Evolutionary conservation across 2,888 invertebrate species (phyloP), one percentile per base, ranked within the genome.

Genomic region (Diarsia brunnea): DNA sequence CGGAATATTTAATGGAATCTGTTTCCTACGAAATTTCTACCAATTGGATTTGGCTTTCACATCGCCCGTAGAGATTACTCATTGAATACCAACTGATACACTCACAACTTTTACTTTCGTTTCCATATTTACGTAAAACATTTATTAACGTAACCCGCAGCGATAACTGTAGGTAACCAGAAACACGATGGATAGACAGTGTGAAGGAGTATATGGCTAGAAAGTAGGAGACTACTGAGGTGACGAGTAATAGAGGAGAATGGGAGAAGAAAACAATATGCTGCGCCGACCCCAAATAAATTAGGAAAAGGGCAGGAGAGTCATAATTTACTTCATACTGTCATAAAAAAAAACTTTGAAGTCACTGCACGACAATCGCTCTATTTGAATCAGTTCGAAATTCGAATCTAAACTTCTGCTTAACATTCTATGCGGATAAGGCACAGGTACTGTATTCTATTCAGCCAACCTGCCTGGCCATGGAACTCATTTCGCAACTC

Each of bases 401-500:
- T 38, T 82, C 21, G 45, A 61, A 79, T 69, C n/a, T 53, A 68
- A 76, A 80, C 74, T 74, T 83, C 73, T 77, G 53, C 16, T 72
- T 83, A 45, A 70, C 43, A 82, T 71, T 83, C 43, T 24, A 72
- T 63, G 24, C 74, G 65, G 47, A 69, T 74, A 74, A 66, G 63
- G 74, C 76, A 79, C 71, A 74, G 74, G 67, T 58, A 78, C 61
- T 76, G 81, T 85, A 85, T 86, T 86, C 86, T 81, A 79, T 73
- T 74, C 69, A 85, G 75, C 72, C 65, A 71, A 75, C 78, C 75
- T 70, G 69, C 72, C 75, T 76, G 75, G 78, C 78, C 73, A 38
- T 73, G 79, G 64, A n/a, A 68, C 67, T 67, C 67, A 82, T 89
- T 89, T 88, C 79, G 87, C 81, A 88, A 89, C 85, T 69, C 73